phyloP scores from a whole-genome alignment of 2,888 invertebrate species.

The Hecatera dysodea region DNA sequence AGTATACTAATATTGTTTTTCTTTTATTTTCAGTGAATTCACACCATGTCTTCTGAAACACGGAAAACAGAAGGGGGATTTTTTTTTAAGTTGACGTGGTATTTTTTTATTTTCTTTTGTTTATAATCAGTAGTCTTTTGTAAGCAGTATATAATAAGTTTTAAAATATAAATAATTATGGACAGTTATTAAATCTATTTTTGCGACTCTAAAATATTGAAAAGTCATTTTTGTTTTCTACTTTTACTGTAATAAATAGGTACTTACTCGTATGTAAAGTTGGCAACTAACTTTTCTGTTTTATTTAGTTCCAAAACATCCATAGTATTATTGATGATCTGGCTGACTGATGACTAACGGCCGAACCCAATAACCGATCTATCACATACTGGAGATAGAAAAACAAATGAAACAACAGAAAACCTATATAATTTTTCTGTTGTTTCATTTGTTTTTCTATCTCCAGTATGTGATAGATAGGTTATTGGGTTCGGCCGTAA shows the following conservation, averaged over 20 bases:
- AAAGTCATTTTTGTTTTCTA: constrained; percentile 23
- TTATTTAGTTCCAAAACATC: background rate
- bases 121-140: constrained; percentile 31
- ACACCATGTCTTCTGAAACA: background rate
- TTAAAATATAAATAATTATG: constrained; percentile 45
- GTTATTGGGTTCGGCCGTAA: too few relatives aligned
- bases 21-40: constrained; percentile 2
- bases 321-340: background rate
- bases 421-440: too few relatives aligned
- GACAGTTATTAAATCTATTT: constrained; percentile 35
- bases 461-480: too few relatives aligned
- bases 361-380: too few relatives aligned
- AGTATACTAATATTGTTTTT: background rate
- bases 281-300: background rate
- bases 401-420: too few relatives aligned
- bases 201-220: constrained; percentile 19
- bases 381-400: too few relatives aligned
- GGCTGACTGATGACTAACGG: too few relatives aligned
- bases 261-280: too few relatives aligned
- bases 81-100: background rate
- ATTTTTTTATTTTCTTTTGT: background rate
- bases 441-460: too few relatives aligned
- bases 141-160: constrained; percentile 50
- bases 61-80: too few relatives aligned
- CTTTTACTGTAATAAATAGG: constrained; percentile 36